Base-by-base conservation (phyloP, 2,888 invertebrate species). In the Prosapia bicincta region DNA sequence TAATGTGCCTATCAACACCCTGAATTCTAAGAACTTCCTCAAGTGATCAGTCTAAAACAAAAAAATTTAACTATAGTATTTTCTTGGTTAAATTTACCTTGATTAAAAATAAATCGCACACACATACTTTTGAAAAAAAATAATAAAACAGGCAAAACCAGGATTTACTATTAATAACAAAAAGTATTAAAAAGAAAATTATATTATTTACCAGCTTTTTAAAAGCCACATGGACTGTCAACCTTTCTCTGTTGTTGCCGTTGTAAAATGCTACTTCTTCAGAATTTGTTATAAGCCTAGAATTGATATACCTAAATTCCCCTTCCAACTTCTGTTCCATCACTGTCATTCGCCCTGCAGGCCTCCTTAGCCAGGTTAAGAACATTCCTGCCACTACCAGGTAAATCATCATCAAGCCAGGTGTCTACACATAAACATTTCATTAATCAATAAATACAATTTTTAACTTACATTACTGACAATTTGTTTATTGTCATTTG, bases 241-340 rank as follows among this genome's bases (percentile, higher is more conserved):
- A 86, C 84, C 95, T 94, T 84, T 99, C 99, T 20, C 97, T 89
- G 79, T 90, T 89, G 82, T 94, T 95, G 79, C 95, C 94, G 86
- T 93, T 90, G 82, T 91, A 93, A 84, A 93, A 93, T 0, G 92
- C 92, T 66, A 97, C 90, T 86, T 99, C 99, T 85, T 99, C 99
- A 0, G 98, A 95, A 85, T 99, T 98, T 0, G 98, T 97, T 78
- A 99, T 99, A 30, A 99, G 88, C 71, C 99, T 88, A 1, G 98
- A 96, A 85, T 99, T 97, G 32, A 98, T 97, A 83, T 96, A 98
- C 83, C 99, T 90, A 86, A 96, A 98, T 88, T 99, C 98, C 73
- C 99, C 99, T 87, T 99, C 99, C n/a, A 98, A 86, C 84, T 95
- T 95, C 85, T 99, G 99, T 85, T 99, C 99, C 78, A 91, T 91